Conservation (phyloP, 1,140 invertebrate species). For the Macrostomum lignano region DNA sequence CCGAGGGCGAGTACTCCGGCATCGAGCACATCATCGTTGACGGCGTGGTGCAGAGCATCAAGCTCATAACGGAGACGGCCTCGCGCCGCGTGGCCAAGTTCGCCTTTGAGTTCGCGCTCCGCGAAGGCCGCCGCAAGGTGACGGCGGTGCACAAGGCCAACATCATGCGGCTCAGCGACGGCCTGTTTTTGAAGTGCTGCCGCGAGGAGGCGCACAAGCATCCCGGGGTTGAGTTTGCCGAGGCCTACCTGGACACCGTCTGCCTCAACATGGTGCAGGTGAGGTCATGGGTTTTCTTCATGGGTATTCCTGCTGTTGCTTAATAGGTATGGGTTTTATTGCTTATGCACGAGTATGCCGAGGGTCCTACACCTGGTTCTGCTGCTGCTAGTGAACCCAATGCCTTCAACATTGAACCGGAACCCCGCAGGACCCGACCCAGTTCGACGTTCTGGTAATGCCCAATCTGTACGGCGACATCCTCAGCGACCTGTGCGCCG, state of each 20-base stretch:
- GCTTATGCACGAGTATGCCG: too few relatives aligned
- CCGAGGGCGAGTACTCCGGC: slow-evolving; percentile 96
- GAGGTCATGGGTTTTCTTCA: not conserved
- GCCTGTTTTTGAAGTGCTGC: slow-evolving; percentile 79
- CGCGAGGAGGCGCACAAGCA: slow-evolving; percentile 68
- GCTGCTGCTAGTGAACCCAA: slow-evolving; percentile 30
- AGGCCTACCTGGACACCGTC: slow-evolving; percentile 89
- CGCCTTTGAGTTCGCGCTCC: slow-evolving; percentile 80
- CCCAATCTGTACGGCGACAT: slow-evolving; percentile 98
- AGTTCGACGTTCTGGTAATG: slow-evolving; percentile 95
- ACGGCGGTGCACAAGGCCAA: slow-evolving; percentile 99
- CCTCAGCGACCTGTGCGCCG: slow-evolving; percentile 86
- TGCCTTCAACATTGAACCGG: too few relatives aligned
- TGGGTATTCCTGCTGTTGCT: not conserved
- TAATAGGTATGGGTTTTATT: too few relatives aligned
- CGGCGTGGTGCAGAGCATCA: slow-evolving; percentile 95
- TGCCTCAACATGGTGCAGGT: slow-evolving; percentile 59
- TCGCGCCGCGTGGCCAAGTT: slow-evolving; percentile 83
- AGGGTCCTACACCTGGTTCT: slow-evolving; percentile 66
- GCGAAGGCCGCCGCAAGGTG: slow-evolving; percentile 66
- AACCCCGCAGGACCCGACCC: slow-evolving; percentile 82
- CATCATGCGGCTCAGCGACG: slow-evolving; percentile 98
- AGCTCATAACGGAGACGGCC: slow-evolving; percentile 89
- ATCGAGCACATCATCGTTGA: slow-evolving; percentile 98
- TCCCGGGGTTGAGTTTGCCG: slow-evolving; percentile 78